phyloP scores from a whole-genome alignment of 2,113 vertebrate genomes.

The Lepisosteus osseus region DNA sequence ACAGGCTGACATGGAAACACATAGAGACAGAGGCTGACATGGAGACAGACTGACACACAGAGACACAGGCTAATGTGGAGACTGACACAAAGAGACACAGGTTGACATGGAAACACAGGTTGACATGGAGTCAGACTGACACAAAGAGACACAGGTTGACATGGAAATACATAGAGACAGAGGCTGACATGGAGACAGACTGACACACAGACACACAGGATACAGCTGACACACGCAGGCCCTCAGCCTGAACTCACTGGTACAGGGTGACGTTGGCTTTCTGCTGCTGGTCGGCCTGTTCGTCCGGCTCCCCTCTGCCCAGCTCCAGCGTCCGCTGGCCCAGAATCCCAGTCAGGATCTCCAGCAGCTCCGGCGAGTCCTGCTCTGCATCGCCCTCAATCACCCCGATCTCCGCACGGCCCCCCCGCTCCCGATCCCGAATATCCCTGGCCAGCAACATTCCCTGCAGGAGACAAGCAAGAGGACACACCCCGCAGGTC shows the following conservation, averaged over 20 bases:
- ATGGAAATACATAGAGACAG: too few relatives aligned
- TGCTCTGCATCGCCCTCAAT: slow-evolving; percentile 74
- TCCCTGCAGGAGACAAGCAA: slow-evolving; percentile 50
- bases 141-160: too few relatives aligned
- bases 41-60: too few relatives aligned
- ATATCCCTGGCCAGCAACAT: slow-evolving; percentile 86
- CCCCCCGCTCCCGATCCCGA: slow-evolving; percentile 80
- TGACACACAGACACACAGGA: too few relatives aligned
- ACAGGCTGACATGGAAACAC: too few relatives aligned
- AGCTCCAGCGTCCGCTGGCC: slow-evolving; percentile 56
- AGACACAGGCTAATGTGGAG: too few relatives aligned
- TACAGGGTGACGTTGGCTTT: slow-evolving; percentile 70
- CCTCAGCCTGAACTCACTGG: slow-evolving; percentile 58
- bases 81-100: too few relatives aligned
- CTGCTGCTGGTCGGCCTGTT: slow-evolving; percentile 66
- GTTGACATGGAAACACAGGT: neutral
- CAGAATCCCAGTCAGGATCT: slow-evolving; percentile 56
- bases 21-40: too few relatives aligned
- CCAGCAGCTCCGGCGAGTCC: slow-evolving; percentile 56
- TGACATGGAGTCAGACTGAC: too few relatives aligned
- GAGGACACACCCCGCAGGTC: neutral
- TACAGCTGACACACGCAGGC: too few relatives aligned
- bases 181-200: too few relatives aligned
- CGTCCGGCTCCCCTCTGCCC: slow-evolving; percentile 58
- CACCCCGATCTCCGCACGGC: slow-evolving; percentile 72